phyloP scores from a whole-genome alignment of 1,140 invertebrate species.

The Eumeta japonica region DNA sequence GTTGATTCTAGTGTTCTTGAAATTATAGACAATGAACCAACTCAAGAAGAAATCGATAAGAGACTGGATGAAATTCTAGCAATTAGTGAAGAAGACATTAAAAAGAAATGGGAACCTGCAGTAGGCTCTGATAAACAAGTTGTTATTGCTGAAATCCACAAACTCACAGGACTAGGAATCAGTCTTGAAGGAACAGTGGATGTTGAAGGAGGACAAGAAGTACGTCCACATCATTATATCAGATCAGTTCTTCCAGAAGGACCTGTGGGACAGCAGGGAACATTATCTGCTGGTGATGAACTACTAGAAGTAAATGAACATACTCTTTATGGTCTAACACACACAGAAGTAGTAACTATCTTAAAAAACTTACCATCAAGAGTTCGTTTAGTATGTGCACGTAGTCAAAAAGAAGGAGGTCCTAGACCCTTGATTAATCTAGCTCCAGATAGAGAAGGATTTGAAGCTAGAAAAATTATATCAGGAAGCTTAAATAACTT shows the following conservation, averaged over 20 bases:
- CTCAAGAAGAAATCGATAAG: constrained; percentile 57
- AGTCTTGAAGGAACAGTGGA: constrained; percentile 91
- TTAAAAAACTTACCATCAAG: constrained; percentile 83
- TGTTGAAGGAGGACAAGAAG: constrained; percentile 78
- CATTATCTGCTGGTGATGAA: constrained; percentile 84
- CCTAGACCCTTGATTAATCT: constrained; percentile 71
- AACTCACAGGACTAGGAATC: constrained; percentile 85
- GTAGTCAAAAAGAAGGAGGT: constrained; percentile 56
- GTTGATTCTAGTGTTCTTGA: constrained; percentile 62
- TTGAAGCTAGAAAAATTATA: constrained; percentile 74
- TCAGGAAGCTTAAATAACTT: constrained; percentile 72
- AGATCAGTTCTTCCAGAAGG: constrained; percentile 83
- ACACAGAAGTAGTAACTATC: constrained; percentile 86
- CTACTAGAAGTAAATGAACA: constrained; percentile 86
- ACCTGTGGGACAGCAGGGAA: constrained; percentile 80
- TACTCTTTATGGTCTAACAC: constrained; percentile 80
- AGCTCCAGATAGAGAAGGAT: constrained; percentile 73
- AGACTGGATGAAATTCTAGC: constrained; percentile 60
- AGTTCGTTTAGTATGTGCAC: constrained; percentile 80
- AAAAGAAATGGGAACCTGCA: constrained; percentile 71
- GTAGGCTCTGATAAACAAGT: constrained; percentile 71
- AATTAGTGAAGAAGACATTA: constrained; percentile 56
- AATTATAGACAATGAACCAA: constrained; percentile 53
- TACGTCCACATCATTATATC: constrained; percentile 84
- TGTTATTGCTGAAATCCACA: constrained; percentile 78